phyloP scores from a whole-genome alignment of 2,888 invertebrate genomes.

The Diabrotica balteata region DNA sequence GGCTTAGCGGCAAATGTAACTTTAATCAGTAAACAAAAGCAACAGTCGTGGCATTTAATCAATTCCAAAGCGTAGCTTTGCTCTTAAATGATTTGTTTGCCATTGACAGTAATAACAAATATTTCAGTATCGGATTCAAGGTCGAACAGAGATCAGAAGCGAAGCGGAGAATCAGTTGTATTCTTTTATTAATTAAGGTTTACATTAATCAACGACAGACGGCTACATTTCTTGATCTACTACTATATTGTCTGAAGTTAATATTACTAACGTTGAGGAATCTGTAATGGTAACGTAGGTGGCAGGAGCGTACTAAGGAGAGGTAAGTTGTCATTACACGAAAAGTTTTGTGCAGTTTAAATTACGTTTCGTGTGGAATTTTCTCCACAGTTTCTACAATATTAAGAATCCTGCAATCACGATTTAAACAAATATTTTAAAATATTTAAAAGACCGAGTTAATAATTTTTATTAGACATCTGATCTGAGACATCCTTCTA shows the following conservation, averaged over 20 bases:
- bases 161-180: conserved; percentile 21
- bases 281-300: conserved; percentile 38
- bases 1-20: conserved; percentile 2
- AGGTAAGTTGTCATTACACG: no score
- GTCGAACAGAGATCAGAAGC: conserved; percentile 6
- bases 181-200: conserved; percentile 37
- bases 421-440: no score
- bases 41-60: conserved; percentile 3
- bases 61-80: not conserved
- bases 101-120: conserved; percentile 33
- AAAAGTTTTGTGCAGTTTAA: no score
- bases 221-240: conserved; percentile 30
- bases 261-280: conserved; percentile 38
- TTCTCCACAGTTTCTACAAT: no score
- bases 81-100: conserved; percentile 26
- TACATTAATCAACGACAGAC: conserved; percentile 34
- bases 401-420: no score
- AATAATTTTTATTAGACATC: no score
- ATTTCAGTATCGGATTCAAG: conserved; percentile 32
- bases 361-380: no score
- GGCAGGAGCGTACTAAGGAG: conserved; percentile 1
- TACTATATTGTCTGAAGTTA: conserved; percentile 30
- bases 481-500: no score
- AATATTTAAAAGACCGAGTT: no score
- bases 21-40: conserved; percentile 3